phyloP scores from a whole-genome alignment of 2,888 invertebrate genomes.

The Congeria kusceri region DNA sequence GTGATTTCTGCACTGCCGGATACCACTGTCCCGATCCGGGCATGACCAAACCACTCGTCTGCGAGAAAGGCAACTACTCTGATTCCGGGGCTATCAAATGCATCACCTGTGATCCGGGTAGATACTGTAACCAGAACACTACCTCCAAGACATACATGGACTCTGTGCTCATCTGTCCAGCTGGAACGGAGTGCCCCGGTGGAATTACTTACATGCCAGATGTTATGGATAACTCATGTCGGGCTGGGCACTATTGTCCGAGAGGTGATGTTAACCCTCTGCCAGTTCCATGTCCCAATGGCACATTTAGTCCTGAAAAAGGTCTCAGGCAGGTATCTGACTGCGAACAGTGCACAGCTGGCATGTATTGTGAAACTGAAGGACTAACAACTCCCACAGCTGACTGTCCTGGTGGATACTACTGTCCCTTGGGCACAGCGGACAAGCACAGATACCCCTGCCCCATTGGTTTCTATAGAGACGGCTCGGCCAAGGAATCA shows the following conservation, averaged over 20 bases:
- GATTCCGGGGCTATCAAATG: constrained; percentile 77
- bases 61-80: constrained; percentile 83
- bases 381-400: constrained; percentile 78
- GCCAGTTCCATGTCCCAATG: constrained; percentile 82
- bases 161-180: constrained; percentile 74
- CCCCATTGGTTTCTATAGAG: constrained; percentile 83
- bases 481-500: constrained; percentile 82
- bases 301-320: constrained; percentile 79
- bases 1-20: constrained; percentile 80
- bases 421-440: constrained; percentile 82
- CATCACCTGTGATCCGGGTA: constrained; percentile 77
- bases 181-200: constrained; percentile 82
- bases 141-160: constrained; percentile 77
- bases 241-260: constrained; percentile 83
- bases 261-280: constrained; percentile 81
- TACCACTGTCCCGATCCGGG: constrained; percentile 81
- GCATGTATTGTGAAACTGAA: constrained; percentile 79
- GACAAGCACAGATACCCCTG: constrained; percentile 77
- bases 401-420: constrained; percentile 83
- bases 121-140: constrained; percentile 81
- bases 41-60: constrained; percentile 75
- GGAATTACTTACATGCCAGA: constrained; percentile 80
- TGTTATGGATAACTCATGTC: constrained; percentile 74
- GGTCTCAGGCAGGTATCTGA: constrained; percentile 80
- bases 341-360: constrained; percentile 82